Evolutionary conservation across 2,888 invertebrate species (phyloP).

Genomic region (Tigriopus californicus): DNA sequence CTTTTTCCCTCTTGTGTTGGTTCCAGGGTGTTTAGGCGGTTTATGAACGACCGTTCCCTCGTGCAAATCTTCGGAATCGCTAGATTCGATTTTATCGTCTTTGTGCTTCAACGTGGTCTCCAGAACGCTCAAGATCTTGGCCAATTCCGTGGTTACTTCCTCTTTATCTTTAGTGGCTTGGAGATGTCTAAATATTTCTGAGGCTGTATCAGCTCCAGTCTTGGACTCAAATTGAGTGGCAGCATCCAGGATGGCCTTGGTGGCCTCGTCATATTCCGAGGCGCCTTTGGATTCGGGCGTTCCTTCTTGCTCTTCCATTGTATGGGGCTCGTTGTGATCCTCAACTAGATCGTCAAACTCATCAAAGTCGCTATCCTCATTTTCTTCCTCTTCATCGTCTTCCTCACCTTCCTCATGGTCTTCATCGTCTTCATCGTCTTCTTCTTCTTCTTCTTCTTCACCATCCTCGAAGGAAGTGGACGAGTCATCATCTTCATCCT

Average conservation of each 20-base stretch:
- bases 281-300: background rate
- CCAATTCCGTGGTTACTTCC: slow-evolving; percentile 9
- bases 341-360: background rate
- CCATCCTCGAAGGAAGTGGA: background rate
- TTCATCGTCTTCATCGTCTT: background rate
- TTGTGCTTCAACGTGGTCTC: slow-evolving; percentile 6
- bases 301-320: background rate
- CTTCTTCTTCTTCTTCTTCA: background rate
- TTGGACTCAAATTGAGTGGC: background rate
- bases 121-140: slow-evolving; percentile 6
- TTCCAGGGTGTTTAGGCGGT: background rate
- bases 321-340: background rate
- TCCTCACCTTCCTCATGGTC: background rate
- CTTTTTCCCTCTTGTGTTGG: background rate
- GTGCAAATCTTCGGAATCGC: background rate
- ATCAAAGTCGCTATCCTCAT: background rate
- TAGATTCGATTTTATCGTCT: background rate
- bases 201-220: background rate
- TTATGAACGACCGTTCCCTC: background rate
- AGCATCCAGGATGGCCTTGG: background rate
- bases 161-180: slow-evolving; percentile 9
- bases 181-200: slow-evolving; percentile 9
- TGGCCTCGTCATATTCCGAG: background rate
- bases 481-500: too few relatives aligned
- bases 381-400: too few relatives aligned